Evolutionary conservation across 2,113 vertebrate species (phyloP), one percentile per base, ranked within the genome.

Genomic region (Peromyscus californicus): DNA sequence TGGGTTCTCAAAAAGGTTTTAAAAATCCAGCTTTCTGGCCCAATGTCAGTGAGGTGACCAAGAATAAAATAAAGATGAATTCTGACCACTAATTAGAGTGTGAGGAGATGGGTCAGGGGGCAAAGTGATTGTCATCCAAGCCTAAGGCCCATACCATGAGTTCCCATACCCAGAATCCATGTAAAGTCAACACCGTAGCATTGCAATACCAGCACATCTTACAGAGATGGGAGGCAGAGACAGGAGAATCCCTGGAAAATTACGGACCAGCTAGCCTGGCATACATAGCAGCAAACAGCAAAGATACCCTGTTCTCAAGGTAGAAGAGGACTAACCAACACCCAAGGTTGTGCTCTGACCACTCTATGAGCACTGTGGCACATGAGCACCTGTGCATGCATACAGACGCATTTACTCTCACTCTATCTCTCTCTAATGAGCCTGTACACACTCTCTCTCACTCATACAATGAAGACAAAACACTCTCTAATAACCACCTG

Each of bases 31-130:
- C 69, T 84, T 94, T 92, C 61, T 96, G 45, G 48, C 59, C 24
- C 19, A 93, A 9, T 91, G 48, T 8, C 42, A 91, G 11, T 63
- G 5, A 89, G 21, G 21, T 94, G n/a, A 90, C 6, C 69, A 74
- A 90, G 65, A 63, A 96, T 13, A 89, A 59, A 61, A 63, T 65
- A 89, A 94, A 61, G 59, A 83, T 89, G 5, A 92, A 78, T 61
- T 96, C 7, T 93, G 21, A 93, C 65, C 57, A 83, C 67, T 82
- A 90, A 90, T 89, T 5, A 76, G 19, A 21, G 19, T n/a, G 82
- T 10, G 59, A 24, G 17, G 42, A 33, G 42, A 48, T 48, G 26
- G 10, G 29, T 48, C 29, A 48, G 42, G 3, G 33, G 83, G 29
- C 12, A 67, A 86, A 67, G 17, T 12, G 9, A 42, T 67, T 48